These are phyloP conservation scores for Pedionomus torquatus DNA, from an alignment of 2,113 vertebrate species.

Conservation along the genomic window DNA sequence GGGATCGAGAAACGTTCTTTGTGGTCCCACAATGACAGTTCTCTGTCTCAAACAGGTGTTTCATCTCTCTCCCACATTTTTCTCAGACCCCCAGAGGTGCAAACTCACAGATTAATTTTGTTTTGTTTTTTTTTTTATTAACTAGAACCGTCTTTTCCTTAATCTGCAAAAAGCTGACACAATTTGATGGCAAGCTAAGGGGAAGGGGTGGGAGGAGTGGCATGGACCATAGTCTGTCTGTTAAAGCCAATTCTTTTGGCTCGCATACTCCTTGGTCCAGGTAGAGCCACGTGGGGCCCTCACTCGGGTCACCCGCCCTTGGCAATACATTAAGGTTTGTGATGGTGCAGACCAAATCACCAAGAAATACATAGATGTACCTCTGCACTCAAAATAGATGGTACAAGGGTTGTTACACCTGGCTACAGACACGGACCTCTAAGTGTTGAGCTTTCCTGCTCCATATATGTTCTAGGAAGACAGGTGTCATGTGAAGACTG, in stretches of 20 bases:
- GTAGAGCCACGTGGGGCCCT: background rate
- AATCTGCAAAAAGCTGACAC: slow-evolving; percentile 3
- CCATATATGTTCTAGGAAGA: background rate
- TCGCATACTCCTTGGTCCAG: rapidly evolving
- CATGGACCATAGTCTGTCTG: background rate
- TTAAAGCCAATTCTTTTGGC: background rate
- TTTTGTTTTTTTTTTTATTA: slow-evolving; percentile 45
- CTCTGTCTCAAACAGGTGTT: slow-evolving; percentile 63
- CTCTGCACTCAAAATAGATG: background rate
- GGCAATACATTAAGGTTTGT: background rate
- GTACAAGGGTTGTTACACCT: background rate
- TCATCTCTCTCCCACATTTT: slow-evolving; percentile 42
- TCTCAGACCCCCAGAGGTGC: slow-evolving; percentile 2
- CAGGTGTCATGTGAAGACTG: background rate
- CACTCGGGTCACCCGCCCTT: rapidly evolving
- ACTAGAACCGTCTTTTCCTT: background rate
- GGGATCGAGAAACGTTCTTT: slow-evolving; percentile 10
- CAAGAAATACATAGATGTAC: background rate
- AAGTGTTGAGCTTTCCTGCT: background rate
- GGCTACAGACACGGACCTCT: background rate
- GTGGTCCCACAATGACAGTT: slow-evolving; percentile 44
- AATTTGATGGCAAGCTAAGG: background rate
- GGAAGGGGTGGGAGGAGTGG: background rate
- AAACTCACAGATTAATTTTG: slow-evolving; percentile 28
- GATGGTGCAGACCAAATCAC: background rate